A percentile compares a stretch with the other conserved stretches of the same genome.
Evolutionary conservation across 1,140 invertebrate species (phyloP).

Genomic region (Liolophura sinensis): DNA sequence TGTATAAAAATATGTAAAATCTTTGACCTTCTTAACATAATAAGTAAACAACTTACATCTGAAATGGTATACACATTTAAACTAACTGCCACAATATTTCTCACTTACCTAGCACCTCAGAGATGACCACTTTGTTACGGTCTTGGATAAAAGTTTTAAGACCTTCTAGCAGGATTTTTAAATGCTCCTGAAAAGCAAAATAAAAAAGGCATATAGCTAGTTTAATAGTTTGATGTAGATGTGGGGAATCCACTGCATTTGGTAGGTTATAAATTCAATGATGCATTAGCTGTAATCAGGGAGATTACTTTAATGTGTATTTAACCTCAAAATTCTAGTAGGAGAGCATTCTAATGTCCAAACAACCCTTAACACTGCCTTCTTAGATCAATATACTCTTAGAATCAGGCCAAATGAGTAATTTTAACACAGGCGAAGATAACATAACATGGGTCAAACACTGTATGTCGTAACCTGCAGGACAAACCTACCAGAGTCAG

Average conservation of each 20-base stretch:
- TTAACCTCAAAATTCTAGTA: too few species aligned
- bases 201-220: neutral
- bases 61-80: too few species aligned
- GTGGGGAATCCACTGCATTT: too few species aligned
- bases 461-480: neutral
- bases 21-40: too few species aligned
- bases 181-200: conserved; percentile 38
- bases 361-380: too few species aligned
- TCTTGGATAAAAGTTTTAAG: conserved; percentile 43
- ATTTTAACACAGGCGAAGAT: neutral
- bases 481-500: conserved; percentile 34
- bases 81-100: neutral
- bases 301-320: too few species aligned
- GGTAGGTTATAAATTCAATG: too few species aligned
- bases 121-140: conserved; percentile 29
- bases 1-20: too few species aligned
- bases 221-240: too few species aligned
- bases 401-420: neutral
- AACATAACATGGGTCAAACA: neutral
- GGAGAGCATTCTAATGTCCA: too few species aligned
- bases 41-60: too few species aligned
- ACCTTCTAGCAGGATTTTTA: conserved; percentile 33
- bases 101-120: conserved; percentile 40
- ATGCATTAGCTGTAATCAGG: too few species aligned
- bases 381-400: neutral